phyloP scores from a whole-genome alignment of 1,140 invertebrate species.

The Megalonaias nervosa region DNA sequence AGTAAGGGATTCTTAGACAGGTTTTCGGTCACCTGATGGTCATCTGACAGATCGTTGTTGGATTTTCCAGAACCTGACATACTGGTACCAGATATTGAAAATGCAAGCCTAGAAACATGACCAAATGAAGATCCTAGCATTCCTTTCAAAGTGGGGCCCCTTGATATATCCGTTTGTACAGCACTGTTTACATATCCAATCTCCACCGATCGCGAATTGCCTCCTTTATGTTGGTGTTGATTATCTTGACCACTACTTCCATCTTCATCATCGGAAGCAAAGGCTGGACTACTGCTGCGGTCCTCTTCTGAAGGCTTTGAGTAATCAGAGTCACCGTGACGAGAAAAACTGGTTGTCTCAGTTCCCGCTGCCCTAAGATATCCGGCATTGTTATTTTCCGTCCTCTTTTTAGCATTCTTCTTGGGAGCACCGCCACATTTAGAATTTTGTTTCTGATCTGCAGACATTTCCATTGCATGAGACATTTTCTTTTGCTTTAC shows the following conservation, averaged over 20 bases:
- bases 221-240: conserved; percentile 4
- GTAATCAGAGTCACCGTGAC: conserved; percentile 61
- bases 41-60: conserved; percentile 26
- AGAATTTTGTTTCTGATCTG: conserved; percentile 16
- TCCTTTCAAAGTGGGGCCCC: conserved; percentile 47
- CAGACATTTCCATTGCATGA: conserved; percentile 58
- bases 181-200: conserved; percentile 63
- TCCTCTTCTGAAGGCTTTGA: conserved; percentile 77
- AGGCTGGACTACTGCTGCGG: conserved; percentile 89
- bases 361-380: conserved; percentile 39
- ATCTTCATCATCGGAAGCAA: conserved; percentile 92
- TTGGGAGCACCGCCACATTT: conserved; percentile 18
- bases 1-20: neutral
- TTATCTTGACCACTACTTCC: conserved; percentile 64
- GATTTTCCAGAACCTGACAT: conserved; percentile 9
- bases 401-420: conserved; percentile 35
- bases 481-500: conserved; percentile 75
- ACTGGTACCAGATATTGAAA: conserved; percentile 45
- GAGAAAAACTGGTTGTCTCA: conserved; percentile 60
- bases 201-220: neutral
- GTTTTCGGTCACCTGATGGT: conserved; percentile 16
- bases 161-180: conserved; percentile 51
- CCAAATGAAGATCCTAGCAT: conserved; percentile 47
- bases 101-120: conserved; percentile 46
- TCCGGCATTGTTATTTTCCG: conserved; percentile 44